Evolutionary conservation across 2,888 invertebrate species (phyloP).

Genomic region (Pteria penguin): DNA sequence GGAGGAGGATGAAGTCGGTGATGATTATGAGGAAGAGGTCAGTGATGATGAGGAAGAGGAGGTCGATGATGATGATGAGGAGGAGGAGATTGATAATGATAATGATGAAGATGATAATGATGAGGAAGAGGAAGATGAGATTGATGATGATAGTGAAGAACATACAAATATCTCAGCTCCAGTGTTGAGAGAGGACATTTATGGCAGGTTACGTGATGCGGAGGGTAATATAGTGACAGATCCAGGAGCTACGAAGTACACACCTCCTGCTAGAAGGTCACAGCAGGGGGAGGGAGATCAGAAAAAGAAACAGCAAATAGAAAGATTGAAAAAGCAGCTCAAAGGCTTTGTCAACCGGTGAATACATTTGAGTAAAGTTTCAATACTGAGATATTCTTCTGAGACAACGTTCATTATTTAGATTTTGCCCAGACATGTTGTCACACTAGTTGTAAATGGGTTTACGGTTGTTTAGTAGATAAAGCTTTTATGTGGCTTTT

Average conservation of each 20-base stretch:
- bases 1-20: slow-evolving; percentile 53
- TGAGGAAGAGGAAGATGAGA: slow-evolving; percentile 14
- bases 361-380: no score
- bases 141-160: slow-evolving; percentile 8
- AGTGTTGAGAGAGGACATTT: slow-evolving; percentile 87
- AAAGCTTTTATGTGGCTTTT: no score
- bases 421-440: no score
- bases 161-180: slow-evolving; percentile 1
- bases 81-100: slow-evolving; percentile 80
- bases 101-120: slow-evolving; percentile 46
- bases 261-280: slow-evolving; percentile 90
- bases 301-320: slow-evolving; percentile 82
- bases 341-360: slow-evolving; percentile 91
- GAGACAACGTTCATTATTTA: no score
- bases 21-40: slow-evolving; percentile 66
- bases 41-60: slow-evolving; percentile 46
- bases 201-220: slow-evolving; percentile 90
- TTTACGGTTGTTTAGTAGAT: no score
- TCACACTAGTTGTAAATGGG: no score
- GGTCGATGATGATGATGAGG: slow-evolving; percentile 46
- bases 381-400: no score
- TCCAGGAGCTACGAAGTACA: slow-evolving; percentile 83
- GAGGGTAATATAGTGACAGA: slow-evolving; percentile 87
- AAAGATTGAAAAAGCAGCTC: slow-evolving; percentile 87
- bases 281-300: slow-evolving; percentile 80